Conservation (phyloP, 1,140 invertebrate species). For the Hyles euphorbiae region DNA sequence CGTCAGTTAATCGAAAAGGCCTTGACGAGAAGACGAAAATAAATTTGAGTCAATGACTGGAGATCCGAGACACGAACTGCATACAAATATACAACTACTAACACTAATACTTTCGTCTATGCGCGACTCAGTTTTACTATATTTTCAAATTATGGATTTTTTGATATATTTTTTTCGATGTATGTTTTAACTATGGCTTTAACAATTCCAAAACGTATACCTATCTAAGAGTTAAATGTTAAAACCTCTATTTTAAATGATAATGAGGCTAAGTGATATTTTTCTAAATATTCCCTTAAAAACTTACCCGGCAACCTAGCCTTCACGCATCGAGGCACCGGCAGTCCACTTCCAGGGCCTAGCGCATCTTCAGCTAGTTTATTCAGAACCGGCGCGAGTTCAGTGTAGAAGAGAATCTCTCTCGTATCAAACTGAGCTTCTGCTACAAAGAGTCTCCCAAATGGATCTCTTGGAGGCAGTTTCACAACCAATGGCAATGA, state of each 20-base stretch:
- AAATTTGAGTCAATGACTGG: slow-evolving; percentile 23
- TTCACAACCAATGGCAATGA: slow-evolving; percentile 82
- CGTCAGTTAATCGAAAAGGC: slow-evolving; percentile 14
- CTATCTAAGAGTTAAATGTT: too few relatives aligned
- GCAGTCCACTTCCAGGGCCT: slow-evolving; percentile 67
- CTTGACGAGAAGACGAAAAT: slow-evolving; percentile 30
- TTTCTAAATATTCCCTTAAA: too few relatives aligned
- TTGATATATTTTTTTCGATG: too few relatives aligned
- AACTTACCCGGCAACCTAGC: slow-evolving; percentile 52
- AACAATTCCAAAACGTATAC: too few relatives aligned
- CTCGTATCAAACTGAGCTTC: slow-evolving; percentile 88
- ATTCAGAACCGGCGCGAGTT: slow-evolving; percentile 76
- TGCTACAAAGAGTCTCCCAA: slow-evolving; percentile 84
- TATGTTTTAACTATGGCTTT: too few relatives aligned
- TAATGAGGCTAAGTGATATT: too few relatives aligned
- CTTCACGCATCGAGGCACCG: slow-evolving; percentile 63
- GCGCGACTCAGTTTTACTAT: too few relatives aligned
- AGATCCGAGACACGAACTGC: slow-evolving; percentile 15
- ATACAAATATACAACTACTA: slow-evolving; percentile 7
- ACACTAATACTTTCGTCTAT: too few relatives aligned
- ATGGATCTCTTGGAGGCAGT: slow-evolving; percentile 84
- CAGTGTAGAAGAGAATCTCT: slow-evolving; percentile 89
- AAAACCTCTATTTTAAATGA: too few relatives aligned
- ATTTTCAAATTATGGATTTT: too few relatives aligned
- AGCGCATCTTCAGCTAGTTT: slow-evolving; percentile 64